Evolutionary conservation across 2,797 vertebrate species (phyloP).

Genomic region (Gymnoscopelus braueri): DNA sequence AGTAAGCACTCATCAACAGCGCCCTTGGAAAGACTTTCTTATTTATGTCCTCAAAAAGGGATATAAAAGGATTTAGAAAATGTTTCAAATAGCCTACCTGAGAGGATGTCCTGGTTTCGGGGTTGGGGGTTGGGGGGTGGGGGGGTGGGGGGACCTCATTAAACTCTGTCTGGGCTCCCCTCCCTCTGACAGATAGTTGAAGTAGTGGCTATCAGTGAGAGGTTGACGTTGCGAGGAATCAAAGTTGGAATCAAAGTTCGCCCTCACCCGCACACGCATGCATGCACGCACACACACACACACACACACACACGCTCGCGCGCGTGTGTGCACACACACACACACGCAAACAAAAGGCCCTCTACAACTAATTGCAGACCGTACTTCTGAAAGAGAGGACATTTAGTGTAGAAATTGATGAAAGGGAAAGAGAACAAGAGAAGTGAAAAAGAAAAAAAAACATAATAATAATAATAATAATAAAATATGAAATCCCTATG

Average conservation of each 20-base stretch:
- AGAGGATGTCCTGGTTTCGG: constrained; percentile 39
- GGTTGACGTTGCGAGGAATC: constrained; percentile 31
- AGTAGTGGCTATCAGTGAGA: constrained; percentile 20
- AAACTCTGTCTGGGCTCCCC: constrained; percentile 24
- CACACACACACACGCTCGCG: too few species aligned
- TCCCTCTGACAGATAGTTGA: constrained; percentile 20
- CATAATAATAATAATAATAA: constrained; percentile 46
- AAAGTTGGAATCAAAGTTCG: constrained; percentile 22
- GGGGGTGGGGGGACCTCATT: constrained; percentile 16
- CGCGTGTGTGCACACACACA: too few species aligned
- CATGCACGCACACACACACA: too few species aligned
- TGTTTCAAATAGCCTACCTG: constrained; percentile 18
- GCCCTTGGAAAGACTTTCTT: constrained; percentile 21
- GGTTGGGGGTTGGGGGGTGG: background rate
- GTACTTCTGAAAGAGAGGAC: constrained; percentile 18
- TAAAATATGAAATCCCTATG: constrained; percentile 61
- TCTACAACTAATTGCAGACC: background rate
- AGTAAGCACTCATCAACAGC: background rate
- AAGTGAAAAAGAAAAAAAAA: constrained; percentile 25
- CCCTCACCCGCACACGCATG: constrained; percentile 2
- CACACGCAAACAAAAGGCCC: background rate
- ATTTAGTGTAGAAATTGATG: constrained; percentile 35
- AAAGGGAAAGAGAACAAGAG: constrained; percentile 41
- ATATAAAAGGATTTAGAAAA: constrained; percentile 20
- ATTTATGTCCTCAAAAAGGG: constrained; percentile 14